phyloP scores from a whole-genome alignment of 1,140 invertebrate genomes.

The Danaus melanippus region DNA sequence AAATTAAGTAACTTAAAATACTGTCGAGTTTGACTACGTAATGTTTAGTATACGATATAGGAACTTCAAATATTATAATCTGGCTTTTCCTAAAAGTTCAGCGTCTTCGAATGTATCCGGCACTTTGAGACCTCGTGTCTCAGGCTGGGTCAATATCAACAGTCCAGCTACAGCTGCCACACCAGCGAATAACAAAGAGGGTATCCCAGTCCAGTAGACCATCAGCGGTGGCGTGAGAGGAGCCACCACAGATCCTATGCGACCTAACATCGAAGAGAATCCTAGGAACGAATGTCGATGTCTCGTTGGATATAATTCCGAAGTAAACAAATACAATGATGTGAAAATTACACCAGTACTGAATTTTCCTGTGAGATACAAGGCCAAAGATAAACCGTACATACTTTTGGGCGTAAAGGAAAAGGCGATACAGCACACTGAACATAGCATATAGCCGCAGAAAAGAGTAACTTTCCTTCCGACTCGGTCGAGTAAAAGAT shows the following conservation, averaged over 20 bases:
- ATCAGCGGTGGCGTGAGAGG: constrained; percentile 76
- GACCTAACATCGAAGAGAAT: constrained; percentile 82
- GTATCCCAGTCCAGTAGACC: constrained; percentile 67
- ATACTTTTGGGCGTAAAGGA: constrained; percentile 42
- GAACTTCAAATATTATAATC: too few species aligned
- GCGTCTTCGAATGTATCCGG: constrained; percentile 82
- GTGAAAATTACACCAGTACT: constrained; percentile 72
- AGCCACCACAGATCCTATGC: constrained; percentile 81
- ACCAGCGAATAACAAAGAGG: constrained; percentile 77
- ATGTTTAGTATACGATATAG: too few species aligned
- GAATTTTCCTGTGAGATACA: constrained; percentile 54
- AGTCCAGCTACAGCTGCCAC: constrained; percentile 75
- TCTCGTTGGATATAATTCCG: constrained; percentile 82
- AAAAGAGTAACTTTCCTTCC: constrained; percentile 72
- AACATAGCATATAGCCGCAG: constrained; percentile 46
- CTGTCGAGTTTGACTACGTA: too few species aligned
- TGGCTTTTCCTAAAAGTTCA: constrained; percentile 67
- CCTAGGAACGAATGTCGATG: constrained; percentile 78
- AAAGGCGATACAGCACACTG: constrained; percentile 47
- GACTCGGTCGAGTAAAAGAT: constrained; percentile 74
- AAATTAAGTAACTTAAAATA: too few species aligned
- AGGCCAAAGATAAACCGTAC: constrained; percentile 38
- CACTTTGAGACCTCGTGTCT: constrained; percentile 77
- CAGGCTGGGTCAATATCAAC: constrained; percentile 77
- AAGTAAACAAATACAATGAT: constrained; percentile 79